A percentile compares a stretch with the other conserved stretches of the same genome.
phyloP scores from a whole-genome alignment of 2,888 invertebrate genomes.

The Neocrepidodera transversa region DNA sequence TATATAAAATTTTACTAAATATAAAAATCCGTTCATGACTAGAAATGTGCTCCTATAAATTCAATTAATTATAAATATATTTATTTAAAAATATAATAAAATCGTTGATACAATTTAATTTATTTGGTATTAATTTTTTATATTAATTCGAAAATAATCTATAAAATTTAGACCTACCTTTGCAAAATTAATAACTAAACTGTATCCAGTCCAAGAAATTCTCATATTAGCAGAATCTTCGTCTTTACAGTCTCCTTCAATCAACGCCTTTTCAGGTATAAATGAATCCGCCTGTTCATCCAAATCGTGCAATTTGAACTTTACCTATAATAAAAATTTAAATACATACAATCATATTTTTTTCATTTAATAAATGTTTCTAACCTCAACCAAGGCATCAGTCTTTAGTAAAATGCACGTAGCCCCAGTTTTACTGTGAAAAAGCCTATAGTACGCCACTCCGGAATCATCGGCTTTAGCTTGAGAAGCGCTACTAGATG shows the following conservation, averaged over 20 bases:
- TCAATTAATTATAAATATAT: too few relatives aligned
- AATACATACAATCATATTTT: neutral
- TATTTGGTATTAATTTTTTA: too few relatives aligned
- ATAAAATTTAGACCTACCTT: too few relatives aligned
- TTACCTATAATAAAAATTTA: slow-evolving; percentile 48
- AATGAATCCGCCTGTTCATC: slow-evolving; percentile 71
- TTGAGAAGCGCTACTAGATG: slow-evolving; percentile 40
- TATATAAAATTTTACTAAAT: too few relatives aligned
- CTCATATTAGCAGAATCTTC: slow-evolving; percentile 76
- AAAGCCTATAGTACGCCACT: slow-evolving; percentile 69
- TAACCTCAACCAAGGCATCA: slow-evolving; percentile 72
- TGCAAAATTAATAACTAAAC: slow-evolving; percentile 77
- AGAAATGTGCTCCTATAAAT: too few relatives aligned
- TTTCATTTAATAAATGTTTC: neutral
- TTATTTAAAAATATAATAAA: too few relatives aligned
- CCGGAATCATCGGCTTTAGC: slow-evolving; percentile 42
- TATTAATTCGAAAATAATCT: too few relatives aligned
- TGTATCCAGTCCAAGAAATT: slow-evolving; percentile 78
- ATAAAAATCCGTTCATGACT: too few relatives aligned
- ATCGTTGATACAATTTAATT: too few relatives aligned
- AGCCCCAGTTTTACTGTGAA: slow-evolving; percentile 69
- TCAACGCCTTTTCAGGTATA: slow-evolving; percentile 75
- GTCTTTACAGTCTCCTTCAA: slow-evolving; percentile 77
- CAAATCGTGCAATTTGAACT: slow-evolving; percentile 54
- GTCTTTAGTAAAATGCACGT: slow-evolving; percentile 82